Conservation (phyloP, 1,140 invertebrate genomes). For the Ceratosolen solmsi region DNA sequence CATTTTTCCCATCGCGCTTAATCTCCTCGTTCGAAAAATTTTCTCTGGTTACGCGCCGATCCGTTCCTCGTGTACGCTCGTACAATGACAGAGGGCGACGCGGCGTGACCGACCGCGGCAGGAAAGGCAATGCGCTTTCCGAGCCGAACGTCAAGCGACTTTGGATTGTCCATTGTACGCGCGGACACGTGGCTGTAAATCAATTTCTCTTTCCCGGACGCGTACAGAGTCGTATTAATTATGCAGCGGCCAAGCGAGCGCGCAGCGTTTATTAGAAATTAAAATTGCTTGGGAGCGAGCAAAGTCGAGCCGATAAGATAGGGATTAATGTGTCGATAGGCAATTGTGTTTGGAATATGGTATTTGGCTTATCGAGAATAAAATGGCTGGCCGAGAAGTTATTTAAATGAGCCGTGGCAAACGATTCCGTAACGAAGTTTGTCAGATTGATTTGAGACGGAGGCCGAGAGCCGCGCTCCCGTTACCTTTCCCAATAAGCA, state of each 20-base stretch:
- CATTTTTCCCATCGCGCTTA: no score
- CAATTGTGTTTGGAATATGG: background rate
- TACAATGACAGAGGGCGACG: no score
- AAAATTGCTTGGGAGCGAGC: background rate
- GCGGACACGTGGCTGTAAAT: background rate
- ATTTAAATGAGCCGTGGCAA: background rate
- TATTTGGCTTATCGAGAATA: background rate
- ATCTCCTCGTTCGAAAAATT: no score
- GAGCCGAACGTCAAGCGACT: background rate
- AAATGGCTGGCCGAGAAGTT: background rate
- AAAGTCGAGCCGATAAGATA: slow-evolving; percentile 13
- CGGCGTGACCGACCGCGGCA: no score
- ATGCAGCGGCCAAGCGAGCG: background rate
- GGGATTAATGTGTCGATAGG: background rate
- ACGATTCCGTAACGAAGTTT: background rate
- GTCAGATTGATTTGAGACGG: no score
- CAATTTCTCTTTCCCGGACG: background rate
- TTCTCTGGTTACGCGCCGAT: no score
- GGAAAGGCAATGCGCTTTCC: background rate
- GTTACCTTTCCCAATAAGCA: no score
- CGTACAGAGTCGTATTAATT: background rate
- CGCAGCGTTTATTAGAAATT: background rate
- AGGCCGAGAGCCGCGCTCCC: no score
- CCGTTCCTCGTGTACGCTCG: no score
- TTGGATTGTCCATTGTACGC: background rate